Conservation (phyloP, 2,888 invertebrate genomes). For the Drosophila dives region DNA sequence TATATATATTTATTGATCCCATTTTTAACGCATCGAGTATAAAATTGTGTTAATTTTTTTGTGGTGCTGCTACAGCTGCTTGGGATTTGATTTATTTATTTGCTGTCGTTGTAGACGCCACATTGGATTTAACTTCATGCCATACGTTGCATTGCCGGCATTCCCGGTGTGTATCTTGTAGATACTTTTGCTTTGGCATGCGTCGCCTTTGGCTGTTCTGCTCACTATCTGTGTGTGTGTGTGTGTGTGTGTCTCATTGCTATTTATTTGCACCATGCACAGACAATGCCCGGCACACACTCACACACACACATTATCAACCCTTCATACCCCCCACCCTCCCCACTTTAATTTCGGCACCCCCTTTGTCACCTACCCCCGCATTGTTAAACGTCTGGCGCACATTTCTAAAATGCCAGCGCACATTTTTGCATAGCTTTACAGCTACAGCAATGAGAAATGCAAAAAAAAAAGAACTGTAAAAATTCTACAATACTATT, state of each 20-base stretch:
- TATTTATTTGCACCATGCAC: conserved; percentile 35
- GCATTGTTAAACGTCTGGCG: conserved; percentile 56
- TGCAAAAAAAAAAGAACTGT: conserved; percentile 25
- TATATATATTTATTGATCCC: background rate
- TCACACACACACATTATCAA: background rate
- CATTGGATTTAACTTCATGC: conserved; percentile 54
- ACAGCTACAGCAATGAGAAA: conserved; percentile 18
- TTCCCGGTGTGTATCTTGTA: conserved; percentile 66
- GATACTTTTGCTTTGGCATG: conserved; percentile 71
- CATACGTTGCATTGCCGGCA: conserved; percentile 69
- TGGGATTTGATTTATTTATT: conserved; percentile 51
- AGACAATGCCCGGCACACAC: background rate
- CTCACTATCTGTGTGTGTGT: conserved; percentile 20
- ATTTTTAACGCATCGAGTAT: conserved; percentile 19
- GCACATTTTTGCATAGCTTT: conserved; percentile 58
- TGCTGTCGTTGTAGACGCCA: conserved; percentile 22
- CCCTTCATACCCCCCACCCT: background rate
- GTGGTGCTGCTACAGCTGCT: background rate
- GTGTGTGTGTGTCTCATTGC: conserved; percentile 25
- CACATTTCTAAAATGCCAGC: conserved; percentile 73
- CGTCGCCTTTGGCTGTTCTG: conserved; percentile 46
- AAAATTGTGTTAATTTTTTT: conserved; percentile 65
- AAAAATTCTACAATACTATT: conserved; percentile 32
- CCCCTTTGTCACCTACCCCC: background rate
- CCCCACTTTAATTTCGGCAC: background rate